Conservation (phyloP, 2,113 vertebrate species). For the Chelonoidis abingdonii region DNA sequence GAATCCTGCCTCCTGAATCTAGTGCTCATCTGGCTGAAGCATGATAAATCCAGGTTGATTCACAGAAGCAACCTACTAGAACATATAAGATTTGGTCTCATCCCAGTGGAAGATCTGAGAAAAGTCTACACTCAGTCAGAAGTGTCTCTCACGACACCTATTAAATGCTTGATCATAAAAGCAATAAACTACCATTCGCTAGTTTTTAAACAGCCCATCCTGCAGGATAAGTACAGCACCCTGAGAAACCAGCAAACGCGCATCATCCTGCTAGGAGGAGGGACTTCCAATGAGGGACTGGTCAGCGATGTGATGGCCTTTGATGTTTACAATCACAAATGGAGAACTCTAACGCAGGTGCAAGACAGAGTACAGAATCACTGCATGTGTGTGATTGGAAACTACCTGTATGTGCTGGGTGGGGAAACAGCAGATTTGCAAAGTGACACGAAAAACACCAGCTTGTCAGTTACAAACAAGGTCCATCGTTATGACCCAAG, state of each 20-base stretch:
- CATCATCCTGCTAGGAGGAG: conserved; percentile 88
- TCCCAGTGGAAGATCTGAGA: conserved; percentile 77
- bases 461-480: conserved; percentile 74
- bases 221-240: conserved; percentile 85
- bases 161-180: conserved; percentile 89
- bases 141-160: conserved; percentile 81
- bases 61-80: conserved; percentile 85
- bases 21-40: conserved; percentile 87
- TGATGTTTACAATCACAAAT: conserved; percentile 83
- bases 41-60: conserved; percentile 81
- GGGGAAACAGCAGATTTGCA: conserved; percentile 82
- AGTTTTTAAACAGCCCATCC: conserved; percentile 85
- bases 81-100: conserved; percentile 86
- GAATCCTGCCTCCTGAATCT: conserved; percentile 85
- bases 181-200: conserved; percentile 89
- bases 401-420: conserved; percentile 93
- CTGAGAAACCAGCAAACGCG: conserved; percentile 81
- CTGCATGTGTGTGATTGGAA: conserved; percentile 87
- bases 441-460: conserved; percentile 39
- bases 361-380: conserved; percentile 83
- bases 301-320: conserved; percentile 85
- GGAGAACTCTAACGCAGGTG: conserved; percentile 77
- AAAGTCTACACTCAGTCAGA: conserved; percentile 77
- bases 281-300: conserved; percentile 74
- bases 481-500: conserved; percentile 93